A percentile compares a stretch with the other conserved stretches of the same genome.
Evolutionary conservation across 2,888 invertebrate species (phyloP).

Genomic region (Amitus sp.): DNA sequence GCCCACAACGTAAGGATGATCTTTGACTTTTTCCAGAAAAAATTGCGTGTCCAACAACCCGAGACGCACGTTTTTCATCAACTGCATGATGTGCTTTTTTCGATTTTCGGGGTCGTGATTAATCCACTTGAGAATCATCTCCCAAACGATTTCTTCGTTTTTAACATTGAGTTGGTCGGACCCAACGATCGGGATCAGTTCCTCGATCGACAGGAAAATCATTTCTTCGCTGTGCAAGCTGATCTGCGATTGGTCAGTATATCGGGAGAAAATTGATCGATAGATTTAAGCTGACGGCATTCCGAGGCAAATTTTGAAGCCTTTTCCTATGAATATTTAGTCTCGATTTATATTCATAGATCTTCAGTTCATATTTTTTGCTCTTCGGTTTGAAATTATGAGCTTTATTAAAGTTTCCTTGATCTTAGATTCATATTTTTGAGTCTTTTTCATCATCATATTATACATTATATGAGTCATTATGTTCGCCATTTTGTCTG

Average conservation of each 20-base stretch:
- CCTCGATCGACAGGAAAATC: constrained; percentile 76
- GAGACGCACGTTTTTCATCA: constrained; percentile 84
- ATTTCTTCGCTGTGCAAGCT: constrained; percentile 80
- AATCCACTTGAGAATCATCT: constrained; percentile 87
- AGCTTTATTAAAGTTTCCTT: no score
- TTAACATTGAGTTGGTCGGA: constrained; percentile 88
- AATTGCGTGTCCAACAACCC: constrained; percentile 88
- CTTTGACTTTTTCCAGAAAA: constrained; percentile 90
- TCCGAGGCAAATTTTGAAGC: no score
- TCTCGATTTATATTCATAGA: no score
- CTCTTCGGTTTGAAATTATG: no score
- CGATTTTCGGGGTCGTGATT: constrained; percentile 79
- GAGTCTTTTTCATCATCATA: no score
- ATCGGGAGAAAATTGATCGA: no score
- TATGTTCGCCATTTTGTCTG: no score
- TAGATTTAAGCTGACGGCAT: no score
- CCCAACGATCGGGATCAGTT: constrained; percentile 80
- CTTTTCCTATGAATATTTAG: no score
- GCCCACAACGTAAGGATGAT: constrained; percentile 85
- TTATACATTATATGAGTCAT: no score
- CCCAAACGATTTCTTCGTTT: constrained; percentile 89
- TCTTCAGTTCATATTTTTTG: no score
- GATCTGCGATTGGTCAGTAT: constrained; percentile 67
- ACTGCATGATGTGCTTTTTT: constrained; percentile 78
- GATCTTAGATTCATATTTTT: no score